phyloP scores from a whole-genome alignment of 2,113 vertebrate genomes.

The Ictidomys tridecemlineatus region DNA sequence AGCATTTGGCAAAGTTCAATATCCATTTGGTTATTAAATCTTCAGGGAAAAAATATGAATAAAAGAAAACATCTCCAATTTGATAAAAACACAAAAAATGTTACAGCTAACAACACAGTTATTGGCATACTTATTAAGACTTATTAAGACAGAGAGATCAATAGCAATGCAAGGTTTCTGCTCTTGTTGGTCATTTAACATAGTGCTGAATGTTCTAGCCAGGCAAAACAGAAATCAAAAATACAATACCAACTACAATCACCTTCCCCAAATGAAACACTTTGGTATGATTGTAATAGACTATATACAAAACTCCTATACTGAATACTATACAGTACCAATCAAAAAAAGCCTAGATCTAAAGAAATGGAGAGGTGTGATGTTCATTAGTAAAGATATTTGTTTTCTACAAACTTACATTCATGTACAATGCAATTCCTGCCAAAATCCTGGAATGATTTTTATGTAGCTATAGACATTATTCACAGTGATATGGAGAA shows the following conservation, averaged over 20 bases:
- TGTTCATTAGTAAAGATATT: constrained; percentile 5
- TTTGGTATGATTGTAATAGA: not conserved
- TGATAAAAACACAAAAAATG: not conserved
- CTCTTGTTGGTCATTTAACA: not conserved
- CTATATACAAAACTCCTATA: not conserved
- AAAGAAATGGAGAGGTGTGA: not conserved
- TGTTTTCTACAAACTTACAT: not conserved
- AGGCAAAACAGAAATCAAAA: not conserved
- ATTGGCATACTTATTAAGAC: too few relatives aligned
- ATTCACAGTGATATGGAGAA: not conserved
- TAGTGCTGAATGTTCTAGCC: not conserved
- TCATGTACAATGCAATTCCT: not conserved
- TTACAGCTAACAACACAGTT: not conserved
- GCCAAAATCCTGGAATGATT: not conserved
- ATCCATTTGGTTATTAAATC: not conserved
- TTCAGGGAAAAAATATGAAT: not conserved
- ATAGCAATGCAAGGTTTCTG: not conserved
- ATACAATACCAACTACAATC: not conserved
- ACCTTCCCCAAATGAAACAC: not conserved
- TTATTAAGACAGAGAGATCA: not conserved
- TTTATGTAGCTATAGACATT: not conserved
- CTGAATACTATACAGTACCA: not conserved
- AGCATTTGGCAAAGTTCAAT: not conserved
- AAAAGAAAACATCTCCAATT: not conserved
- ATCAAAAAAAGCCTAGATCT: not conserved